Conservation (phyloP, 2,797 vertebrate species). For the Peromyscus attwateri region DNA sequence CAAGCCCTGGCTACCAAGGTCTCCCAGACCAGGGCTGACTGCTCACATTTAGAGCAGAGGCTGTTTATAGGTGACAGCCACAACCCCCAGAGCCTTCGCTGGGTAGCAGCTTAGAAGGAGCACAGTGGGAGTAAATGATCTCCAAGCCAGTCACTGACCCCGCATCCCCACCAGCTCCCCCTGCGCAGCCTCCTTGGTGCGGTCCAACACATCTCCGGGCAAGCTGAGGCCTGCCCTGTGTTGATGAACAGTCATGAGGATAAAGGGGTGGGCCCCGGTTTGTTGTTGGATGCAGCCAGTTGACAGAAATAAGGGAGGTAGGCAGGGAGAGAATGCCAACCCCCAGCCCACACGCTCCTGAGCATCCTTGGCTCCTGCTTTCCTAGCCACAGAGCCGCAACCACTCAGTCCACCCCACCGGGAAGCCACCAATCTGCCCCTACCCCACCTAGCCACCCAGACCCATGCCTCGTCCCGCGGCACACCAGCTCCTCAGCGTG, state of each 20-base stretch:
- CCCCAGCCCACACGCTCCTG: slow-evolving; percentile 77
- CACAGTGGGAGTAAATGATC: fast-evolving
- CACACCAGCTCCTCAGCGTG: slow-evolving; percentile 79
- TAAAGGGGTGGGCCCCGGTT: slow-evolving; percentile 90
- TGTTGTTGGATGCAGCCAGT: slow-evolving; percentile 95
- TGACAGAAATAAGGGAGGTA: slow-evolving; percentile 92
- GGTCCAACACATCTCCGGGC: slow-evolving; percentile 91
- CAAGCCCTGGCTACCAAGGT: background rate
- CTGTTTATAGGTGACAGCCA: background rate
- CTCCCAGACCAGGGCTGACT: fast-evolving
- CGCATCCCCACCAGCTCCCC: slow-evolving; percentile 28
- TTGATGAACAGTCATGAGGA: slow-evolving; percentile 96
- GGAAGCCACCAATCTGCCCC: slow-evolving; percentile 61
- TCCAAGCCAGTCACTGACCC: background rate
- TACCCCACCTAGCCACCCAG: slow-evolving; percentile 9
- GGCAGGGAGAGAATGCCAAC: slow-evolving; percentile 84
- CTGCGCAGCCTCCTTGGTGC: slow-evolving; percentile 88
- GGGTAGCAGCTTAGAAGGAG: background rate
- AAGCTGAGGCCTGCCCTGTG: slow-evolving; percentile 94
- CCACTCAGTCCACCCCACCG: background rate
- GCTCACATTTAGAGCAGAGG: fast-evolving
- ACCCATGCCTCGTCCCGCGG: slow-evolving; percentile 86
- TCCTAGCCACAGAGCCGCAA: slow-evolving; percentile 21
- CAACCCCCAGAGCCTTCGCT: background rate
- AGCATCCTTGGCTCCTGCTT: slow-evolving; percentile 74